These are phyloP conservation scores for Halocynthia aurantium DNA, from an alignment of 23 tunicate genomes.

Conservation along the genomic window DNA sequence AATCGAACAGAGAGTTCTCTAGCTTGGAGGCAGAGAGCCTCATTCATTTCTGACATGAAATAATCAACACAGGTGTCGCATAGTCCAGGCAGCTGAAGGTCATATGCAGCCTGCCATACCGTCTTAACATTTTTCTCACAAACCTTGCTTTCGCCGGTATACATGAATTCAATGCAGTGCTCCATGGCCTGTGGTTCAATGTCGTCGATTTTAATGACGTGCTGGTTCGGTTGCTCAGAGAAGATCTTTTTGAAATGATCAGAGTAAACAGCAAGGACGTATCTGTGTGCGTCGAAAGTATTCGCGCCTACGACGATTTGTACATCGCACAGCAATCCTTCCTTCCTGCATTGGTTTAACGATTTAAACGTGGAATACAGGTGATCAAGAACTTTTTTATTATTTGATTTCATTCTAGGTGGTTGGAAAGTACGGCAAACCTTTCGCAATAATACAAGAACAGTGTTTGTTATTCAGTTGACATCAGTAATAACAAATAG, in stretches of 20 bases:
- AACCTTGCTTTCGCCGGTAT: constrained; percentile 8
- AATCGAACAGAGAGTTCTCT: constrained; percentile 7
- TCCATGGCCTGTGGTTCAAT: constrained; percentile 1
- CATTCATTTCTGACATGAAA: constrained; percentile 11
- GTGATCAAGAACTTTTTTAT: neutral
- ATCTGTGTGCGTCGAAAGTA: constrained; percentile 17
- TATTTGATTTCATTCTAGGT: too few species aligned
- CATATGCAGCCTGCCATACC: constrained; percentile 3
- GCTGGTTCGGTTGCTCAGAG: constrained; percentile 17
- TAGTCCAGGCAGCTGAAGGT: constrained; percentile 17
- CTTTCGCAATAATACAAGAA: too few species aligned
- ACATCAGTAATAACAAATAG: too few species aligned
- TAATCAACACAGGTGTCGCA: constrained; percentile 20
- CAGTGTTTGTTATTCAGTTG: too few species aligned
- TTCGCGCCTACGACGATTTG: constrained; percentile 16
- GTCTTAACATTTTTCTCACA: constrained; percentile 6
- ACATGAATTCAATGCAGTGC: constrained; percentile 24
- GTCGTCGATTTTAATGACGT: constrained; percentile 15
- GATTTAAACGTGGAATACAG: constrained; percentile 12
- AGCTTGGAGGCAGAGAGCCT: constrained; percentile 3
- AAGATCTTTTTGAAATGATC: constrained; percentile 16
- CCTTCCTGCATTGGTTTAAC: constrained; percentile 10
- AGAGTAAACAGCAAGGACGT: constrained; percentile 20
- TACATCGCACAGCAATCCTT: constrained; percentile 25
- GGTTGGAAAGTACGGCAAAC: too few species aligned